A percentile compares a stretch with the other conserved stretches of the same genome.
These are phyloP conservation scores for Eucera pruinosa DNA, from an alignment of 2,888 invertebrate species.

Conservation along the genomic window DNA sequence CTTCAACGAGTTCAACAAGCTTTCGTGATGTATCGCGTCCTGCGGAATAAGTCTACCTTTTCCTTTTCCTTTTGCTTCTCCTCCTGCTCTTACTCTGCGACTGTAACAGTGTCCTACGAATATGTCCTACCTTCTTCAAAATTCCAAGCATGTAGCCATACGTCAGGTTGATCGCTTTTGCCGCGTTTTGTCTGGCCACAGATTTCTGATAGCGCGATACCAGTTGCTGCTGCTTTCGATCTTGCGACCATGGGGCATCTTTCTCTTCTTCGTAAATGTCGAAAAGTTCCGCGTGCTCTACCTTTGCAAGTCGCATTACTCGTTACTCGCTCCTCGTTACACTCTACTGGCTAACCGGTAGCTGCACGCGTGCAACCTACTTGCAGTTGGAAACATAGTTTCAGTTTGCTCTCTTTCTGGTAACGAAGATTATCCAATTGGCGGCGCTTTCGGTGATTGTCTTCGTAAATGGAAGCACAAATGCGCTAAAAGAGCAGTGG, in stretches of 20 bases:
- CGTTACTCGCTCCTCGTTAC: too few relatives aligned
- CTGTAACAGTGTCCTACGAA: too few relatives aligned
- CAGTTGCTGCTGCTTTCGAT: slow-evolving; percentile 68
- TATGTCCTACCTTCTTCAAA: slow-evolving; percentile 80
- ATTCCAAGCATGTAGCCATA: slow-evolving; percentile 87
- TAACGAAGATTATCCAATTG: slow-evolving; percentile 87
- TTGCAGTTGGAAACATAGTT: slow-evolving; percentile 86
- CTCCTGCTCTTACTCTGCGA: too few relatives aligned
- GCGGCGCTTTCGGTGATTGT: slow-evolving; percentile 87
- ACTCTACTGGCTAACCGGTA: too few relatives aligned
- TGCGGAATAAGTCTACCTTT: too few relatives aligned
- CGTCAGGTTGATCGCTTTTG: slow-evolving; percentile 87
- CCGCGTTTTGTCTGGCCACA: slow-evolving; percentile 88
- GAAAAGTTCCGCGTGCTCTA: slow-evolving; percentile 67
- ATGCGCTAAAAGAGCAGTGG: slow-evolving; percentile 85
- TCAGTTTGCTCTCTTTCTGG: slow-evolving; percentile 87
- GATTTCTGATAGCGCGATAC: slow-evolving; percentile 86
- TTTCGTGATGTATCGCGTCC: slow-evolving; percentile 89
- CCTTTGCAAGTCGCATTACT: too few relatives aligned
- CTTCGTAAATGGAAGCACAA: slow-evolving; percentile 87
- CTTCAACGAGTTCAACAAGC: slow-evolving; percentile 86
- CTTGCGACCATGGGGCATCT: slow-evolving; percentile 51
- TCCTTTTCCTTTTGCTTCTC: too few relatives aligned
- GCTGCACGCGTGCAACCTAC: too few relatives aligned
- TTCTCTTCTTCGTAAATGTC: slow-evolving; percentile 44